phyloP scores from a whole-genome alignment of 2,113 vertebrate species.

The Sander lucioperca region DNA sequence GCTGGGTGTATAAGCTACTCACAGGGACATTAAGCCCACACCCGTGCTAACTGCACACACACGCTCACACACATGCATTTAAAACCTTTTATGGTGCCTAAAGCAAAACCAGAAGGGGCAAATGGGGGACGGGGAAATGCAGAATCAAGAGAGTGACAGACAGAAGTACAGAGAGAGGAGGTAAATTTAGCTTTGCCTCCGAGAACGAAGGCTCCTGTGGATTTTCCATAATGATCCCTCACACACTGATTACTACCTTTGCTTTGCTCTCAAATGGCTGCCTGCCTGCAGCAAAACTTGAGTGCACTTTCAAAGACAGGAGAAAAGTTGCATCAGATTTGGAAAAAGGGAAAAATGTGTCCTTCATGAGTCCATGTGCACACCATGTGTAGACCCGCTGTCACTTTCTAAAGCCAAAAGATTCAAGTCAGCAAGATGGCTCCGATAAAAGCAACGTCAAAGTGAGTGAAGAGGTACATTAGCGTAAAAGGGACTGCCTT shows the following conservation, averaged over 20 bases:
- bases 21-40: slow-evolving; percentile 53
- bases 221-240: slow-evolving; percentile 74
- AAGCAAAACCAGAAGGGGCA: slow-evolving; percentile 10
- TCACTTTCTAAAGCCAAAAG: background rate
- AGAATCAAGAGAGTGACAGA: slow-evolving; percentile 27
- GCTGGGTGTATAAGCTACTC: slow-evolving; percentile 33
- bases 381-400: slow-evolving; percentile 23
- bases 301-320: slow-evolving; percentile 45
- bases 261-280: slow-evolving; percentile 29
- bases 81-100: slow-evolving; percentile 39
- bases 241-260: slow-evolving; percentile 77
- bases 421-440: background rate
- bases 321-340: slow-evolving; percentile 73
- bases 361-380: slow-evolving; percentile 31
- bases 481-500: no score
- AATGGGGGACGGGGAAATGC: slow-evolving; percentile 6
- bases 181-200: slow-evolving; percentile 69
- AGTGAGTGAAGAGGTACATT: background rate
- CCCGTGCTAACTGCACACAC: slow-evolving; percentile 57
- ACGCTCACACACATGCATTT: slow-evolving; percentile 15
- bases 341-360: background rate
- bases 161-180: slow-evolving; percentile 32
- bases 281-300: slow-evolving; percentile 11
- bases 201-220: slow-evolving; percentile 70
- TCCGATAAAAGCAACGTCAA: background rate